phyloP scores from a whole-genome alignment of 2,113 vertebrate species.

The Mola mola region DNA sequence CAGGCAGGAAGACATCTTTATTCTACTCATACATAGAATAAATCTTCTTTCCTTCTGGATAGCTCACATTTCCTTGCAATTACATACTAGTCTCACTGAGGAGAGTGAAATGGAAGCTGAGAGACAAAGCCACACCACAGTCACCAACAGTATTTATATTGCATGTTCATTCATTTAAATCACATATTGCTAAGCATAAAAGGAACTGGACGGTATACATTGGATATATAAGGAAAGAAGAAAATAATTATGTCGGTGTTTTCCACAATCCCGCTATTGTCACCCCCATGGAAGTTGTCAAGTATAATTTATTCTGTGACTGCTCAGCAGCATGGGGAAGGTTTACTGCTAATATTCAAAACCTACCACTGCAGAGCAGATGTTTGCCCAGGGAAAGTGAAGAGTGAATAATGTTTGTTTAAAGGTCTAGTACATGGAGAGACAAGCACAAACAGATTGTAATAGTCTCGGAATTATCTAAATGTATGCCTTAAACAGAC shows the following conservation, averaged over 20 bases:
- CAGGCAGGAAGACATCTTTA: too few relatives aligned
- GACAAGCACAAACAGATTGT: conserved; percentile 71
- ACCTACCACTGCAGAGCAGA: conserved; percentile 73
- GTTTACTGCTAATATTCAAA: conserved; percentile 75
- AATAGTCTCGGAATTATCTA: conserved; percentile 60
- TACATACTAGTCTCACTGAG: too few relatives aligned
- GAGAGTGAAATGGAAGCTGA: too few relatives aligned
- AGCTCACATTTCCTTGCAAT: too few relatives aligned
- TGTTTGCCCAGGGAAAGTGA: conserved; percentile 72
- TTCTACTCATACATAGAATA: too few relatives aligned
- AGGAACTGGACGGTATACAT: background rate
- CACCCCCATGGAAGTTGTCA: conserved; percentile 73
- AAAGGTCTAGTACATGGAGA: conserved; percentile 60
- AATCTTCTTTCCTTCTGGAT: too few relatives aligned
- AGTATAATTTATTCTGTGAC: conserved; percentile 75
- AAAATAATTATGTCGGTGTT: conserved; percentile 46
- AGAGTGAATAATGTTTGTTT: conserved; percentile 73
- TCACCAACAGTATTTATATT: background rate
- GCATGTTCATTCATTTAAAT: conserved; percentile 8
- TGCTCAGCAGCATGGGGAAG: conserved; percentile 69
- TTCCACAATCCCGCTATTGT: conserved; percentile 55
- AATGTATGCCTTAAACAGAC: conserved; percentile 47
- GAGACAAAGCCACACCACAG: too few relatives aligned
- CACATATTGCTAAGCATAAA: conserved; percentile 5
- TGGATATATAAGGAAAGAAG: conserved; percentile 41